Conservation (phyloP, 2,797 vertebrate species). For the Echiichthys vipera region DNA sequence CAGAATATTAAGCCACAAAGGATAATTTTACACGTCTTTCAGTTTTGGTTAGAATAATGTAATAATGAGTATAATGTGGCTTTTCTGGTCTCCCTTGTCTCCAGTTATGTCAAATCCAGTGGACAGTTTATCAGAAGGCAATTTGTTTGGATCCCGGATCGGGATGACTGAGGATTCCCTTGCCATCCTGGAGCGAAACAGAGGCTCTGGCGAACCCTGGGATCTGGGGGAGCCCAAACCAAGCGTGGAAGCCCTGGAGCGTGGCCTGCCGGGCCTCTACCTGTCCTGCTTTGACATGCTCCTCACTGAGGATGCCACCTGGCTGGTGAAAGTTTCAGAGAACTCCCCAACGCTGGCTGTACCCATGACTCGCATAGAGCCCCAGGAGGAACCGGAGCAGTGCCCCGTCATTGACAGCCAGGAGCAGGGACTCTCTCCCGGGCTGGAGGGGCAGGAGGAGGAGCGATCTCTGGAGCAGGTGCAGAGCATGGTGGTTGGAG, state of each 20-base stretch:
- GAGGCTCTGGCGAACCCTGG: conserved; percentile 78
- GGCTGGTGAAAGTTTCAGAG: conserved; percentile 86
- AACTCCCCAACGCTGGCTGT: conserved; percentile 54
- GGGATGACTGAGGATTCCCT: conserved; percentile 83
- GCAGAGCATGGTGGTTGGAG: conserved; percentile 97
- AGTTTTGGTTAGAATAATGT: background rate
- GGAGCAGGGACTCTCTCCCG: conserved; percentile 87
- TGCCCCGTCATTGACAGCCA: conserved; percentile 98
- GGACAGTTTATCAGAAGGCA: conserved; percentile 76
- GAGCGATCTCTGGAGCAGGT: conserved; percentile 97
- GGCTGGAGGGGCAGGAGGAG: conserved; percentile 89
- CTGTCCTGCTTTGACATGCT: conserved; percentile 95
- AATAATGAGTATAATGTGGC: background rate
- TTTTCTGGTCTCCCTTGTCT: conserved; percentile 29
- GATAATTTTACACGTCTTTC: background rate
- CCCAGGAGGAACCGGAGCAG: conserved; percentile 85
- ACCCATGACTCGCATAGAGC: conserved; percentile 55
- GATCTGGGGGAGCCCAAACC: conserved; percentile 85
- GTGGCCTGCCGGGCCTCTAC: conserved; percentile 86
- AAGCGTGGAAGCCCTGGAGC: conserved; percentile 81
- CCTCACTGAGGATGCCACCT: conserved; percentile 86
- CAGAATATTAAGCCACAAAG: background rate
- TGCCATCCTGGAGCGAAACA: conserved; percentile 78
- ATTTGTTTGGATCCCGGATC: conserved; percentile 75
- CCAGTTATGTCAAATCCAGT: conserved; percentile 87